phyloP scores from a whole-genome alignment of 2,113 vertebrate genomes.

The Panurus biarmicus region DNA sequence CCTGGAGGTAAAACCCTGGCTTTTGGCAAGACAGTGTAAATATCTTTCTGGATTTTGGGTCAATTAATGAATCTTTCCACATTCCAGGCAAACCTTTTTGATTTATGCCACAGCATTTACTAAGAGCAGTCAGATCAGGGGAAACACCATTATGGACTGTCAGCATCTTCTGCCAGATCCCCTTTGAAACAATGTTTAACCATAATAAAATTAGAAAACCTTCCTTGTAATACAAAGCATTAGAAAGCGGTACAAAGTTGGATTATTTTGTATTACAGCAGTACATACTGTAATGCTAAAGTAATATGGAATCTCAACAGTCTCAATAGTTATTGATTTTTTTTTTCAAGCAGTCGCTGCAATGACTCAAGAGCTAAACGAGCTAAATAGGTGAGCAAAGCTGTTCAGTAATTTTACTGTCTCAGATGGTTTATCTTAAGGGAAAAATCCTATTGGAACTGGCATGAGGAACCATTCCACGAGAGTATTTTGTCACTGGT shows the following conservation, averaged over 20 bases:
- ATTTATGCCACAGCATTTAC: background rate
- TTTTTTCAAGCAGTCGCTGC: background rate
- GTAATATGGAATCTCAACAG: background rate
- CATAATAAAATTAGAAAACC: background rate
- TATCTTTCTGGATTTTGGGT: background rate
- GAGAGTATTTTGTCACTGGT: background rate
- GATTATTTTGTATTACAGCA: background rate
- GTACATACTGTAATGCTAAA: background rate
- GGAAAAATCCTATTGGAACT: background rate
- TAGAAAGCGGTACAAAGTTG: background rate
- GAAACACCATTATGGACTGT: background rate
- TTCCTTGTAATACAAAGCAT: background rate
- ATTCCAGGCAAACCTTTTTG: background rate
- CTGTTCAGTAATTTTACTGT: background rate
- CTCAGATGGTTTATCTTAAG: background rate
- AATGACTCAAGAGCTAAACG: background rate
- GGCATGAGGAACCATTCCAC: background rate
- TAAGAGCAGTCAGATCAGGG: too few species aligned
- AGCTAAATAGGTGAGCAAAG: background rate
- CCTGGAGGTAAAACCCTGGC: background rate
- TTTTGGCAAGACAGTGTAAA: background rate
- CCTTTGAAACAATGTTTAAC: background rate
- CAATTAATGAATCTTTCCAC: background rate
- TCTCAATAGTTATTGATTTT: background rate
- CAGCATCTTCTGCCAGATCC: background rate